phyloP scores from a whole-genome alignment of 2,113 vertebrate genomes.

The Pyrgilauda ruficollis region DNA sequence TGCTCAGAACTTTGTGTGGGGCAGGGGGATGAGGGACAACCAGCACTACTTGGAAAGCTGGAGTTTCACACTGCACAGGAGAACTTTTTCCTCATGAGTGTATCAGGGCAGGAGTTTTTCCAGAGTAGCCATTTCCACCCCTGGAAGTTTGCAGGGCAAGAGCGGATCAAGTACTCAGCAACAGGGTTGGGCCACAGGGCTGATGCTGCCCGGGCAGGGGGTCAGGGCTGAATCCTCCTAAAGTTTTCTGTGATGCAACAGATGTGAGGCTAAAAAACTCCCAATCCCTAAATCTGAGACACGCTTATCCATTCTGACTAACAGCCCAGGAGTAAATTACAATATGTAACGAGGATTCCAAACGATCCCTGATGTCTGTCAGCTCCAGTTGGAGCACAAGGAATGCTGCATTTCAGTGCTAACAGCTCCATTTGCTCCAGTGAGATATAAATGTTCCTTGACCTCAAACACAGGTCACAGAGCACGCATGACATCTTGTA shows the following conservation, averaged over 20 bases:
- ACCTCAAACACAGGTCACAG: conserved; percentile 8
- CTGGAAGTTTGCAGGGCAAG: fast-evolving
- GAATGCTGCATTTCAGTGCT: not conserved
- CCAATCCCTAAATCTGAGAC: not conserved
- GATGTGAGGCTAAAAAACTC: not conserved
- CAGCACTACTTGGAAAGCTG: not conserved
- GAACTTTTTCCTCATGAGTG: fast-evolving
- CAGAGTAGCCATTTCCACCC: not conserved
- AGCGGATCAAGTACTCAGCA: not conserved
- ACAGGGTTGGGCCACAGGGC: not conserved
- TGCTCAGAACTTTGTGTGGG: not conserved
- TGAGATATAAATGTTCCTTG: conserved; percentile 26
- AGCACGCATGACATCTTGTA: not conserved
- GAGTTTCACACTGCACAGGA: not conserved
- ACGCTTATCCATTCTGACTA: not conserved
- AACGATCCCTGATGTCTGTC: not conserved
- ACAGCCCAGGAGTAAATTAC: not conserved
- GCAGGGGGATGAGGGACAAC: not conserved
- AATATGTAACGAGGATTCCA: not conserved
- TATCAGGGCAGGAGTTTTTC: not conserved
- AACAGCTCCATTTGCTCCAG: conserved; percentile 1
- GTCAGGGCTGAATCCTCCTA: not conserved
- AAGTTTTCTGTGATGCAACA: not conserved
- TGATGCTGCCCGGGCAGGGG: not conserved
- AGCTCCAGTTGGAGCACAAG: not conserved